Evolutionary conservation across 2,797 vertebrate species (phyloP).

Genomic region (Sebastes paucispinis): DNA sequence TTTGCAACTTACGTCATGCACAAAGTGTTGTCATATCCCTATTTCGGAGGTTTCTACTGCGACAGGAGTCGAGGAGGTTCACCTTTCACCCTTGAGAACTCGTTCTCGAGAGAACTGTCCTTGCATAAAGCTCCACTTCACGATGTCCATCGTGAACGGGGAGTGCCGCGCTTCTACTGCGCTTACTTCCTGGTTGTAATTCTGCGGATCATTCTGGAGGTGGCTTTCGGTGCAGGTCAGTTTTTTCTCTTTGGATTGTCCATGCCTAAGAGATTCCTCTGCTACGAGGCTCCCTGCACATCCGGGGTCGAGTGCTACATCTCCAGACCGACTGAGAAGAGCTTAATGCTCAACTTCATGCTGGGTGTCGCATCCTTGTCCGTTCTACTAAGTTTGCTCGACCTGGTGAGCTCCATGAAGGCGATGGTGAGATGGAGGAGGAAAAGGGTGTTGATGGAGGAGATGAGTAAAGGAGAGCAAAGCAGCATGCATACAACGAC

Average conservation of each 20-base stretch:
- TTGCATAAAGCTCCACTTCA: conserved; percentile 2
- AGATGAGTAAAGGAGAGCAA: conserved; percentile 61
- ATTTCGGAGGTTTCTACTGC: neutral
- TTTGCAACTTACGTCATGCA: conserved; percentile 86
- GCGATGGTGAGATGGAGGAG: conserved; percentile 37
- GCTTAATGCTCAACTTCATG: conserved; percentile 79
- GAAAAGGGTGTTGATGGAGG: conserved; percentile 32
- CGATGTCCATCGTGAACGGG: neutral
- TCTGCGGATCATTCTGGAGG: conserved; percentile 43
- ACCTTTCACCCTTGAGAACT: neutral
- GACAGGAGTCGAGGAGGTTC: neutral
- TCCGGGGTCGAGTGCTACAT: conserved; percentile 87
- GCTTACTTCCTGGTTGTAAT: conserved; percentile 47
- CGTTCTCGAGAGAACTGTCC: conserved; percentile 24
- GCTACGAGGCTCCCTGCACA: conserved; percentile 84
- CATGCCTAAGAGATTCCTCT: conserved; percentile 76
- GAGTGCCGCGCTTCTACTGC: conserved; percentile 26
- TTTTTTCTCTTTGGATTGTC: conserved; percentile 56
- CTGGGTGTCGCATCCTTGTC: conserved; percentile 41
- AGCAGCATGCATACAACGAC: conserved; percentile 42
- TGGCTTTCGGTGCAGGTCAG: conserved; percentile 40
- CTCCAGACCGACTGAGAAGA: conserved; percentile 89
- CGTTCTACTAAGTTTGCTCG: conserved; percentile 44
- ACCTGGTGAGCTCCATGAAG: conserved; percentile 49
- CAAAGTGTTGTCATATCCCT: conserved; percentile 26